Evolutionary conservation across 1,140 invertebrate species (phyloP).

Genomic region (Gonatopus flavifemur): DNA sequence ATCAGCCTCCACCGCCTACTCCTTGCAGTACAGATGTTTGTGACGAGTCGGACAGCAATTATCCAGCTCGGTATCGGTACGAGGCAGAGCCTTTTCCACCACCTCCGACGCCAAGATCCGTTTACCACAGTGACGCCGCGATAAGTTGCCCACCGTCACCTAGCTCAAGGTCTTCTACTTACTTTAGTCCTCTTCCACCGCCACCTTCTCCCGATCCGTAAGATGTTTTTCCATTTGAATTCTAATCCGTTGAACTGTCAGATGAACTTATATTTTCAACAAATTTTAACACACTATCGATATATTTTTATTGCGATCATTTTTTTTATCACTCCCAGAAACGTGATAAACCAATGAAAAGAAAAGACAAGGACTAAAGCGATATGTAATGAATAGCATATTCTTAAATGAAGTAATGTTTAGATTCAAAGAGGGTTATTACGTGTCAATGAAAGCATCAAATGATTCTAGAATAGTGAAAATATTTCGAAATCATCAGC

Average conservation of each 20-base stretch:
- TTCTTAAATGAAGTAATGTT: too few relatives aligned
- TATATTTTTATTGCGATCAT: neutral
- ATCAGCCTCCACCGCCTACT: slow-evolving; percentile 88
- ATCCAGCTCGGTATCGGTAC: slow-evolving; percentile 61
- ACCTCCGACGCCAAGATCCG: slow-evolving; percentile 80
- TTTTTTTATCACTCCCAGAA: neutral
- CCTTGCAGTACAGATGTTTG: slow-evolving; percentile 93
- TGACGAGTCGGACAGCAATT: slow-evolving; percentile 81
- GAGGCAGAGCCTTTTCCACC: slow-evolving; percentile 77
- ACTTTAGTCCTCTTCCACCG: slow-evolving; percentile 72
- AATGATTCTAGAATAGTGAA: too few relatives aligned
- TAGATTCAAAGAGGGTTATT: too few relatives aligned
- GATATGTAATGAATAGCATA: neutral
- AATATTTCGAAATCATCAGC: too few relatives aligned
- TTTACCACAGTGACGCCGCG: slow-evolving; percentile 68
- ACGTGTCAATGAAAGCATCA: too few relatives aligned
- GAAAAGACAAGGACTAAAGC: neutral
- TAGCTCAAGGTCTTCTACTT: slow-evolving; percentile 74
- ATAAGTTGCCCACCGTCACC: slow-evolving; percentile 76
- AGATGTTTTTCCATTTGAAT: slow-evolving; percentile 10
- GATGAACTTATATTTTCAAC: neutral
- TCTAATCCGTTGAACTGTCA: neutral
- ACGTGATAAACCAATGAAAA: neutral
- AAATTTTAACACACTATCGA: neutral
- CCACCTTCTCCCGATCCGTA: slow-evolving; percentile 72